Conservation (phyloP, 2,113 vertebrate genomes). For the Dasypus novemcinctus region DNA sequence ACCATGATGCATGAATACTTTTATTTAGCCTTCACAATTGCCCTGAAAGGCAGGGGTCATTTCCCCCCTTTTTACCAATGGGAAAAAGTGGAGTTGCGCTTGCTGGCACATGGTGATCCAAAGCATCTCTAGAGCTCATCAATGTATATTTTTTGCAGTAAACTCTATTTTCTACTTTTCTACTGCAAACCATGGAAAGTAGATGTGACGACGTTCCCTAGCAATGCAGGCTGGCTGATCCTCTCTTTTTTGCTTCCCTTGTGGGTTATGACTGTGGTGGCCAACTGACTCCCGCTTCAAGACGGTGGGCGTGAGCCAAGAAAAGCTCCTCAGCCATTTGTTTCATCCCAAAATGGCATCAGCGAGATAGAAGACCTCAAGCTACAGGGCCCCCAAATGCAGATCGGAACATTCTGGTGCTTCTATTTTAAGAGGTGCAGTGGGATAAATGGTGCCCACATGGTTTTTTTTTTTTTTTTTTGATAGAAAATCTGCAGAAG, state of each 20-base stretch:
- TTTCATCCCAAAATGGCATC: background rate
- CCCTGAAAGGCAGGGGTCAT: background rate
- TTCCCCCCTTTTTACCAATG: background rate
- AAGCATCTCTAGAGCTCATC: background rate
- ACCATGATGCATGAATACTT: background rate
- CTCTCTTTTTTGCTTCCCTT: background rate
- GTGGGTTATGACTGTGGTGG: background rate
- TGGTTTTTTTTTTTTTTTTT: background rate
- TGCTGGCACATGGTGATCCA: background rate
- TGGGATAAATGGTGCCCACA: background rate
- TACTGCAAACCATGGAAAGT: background rate
- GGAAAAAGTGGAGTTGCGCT: background rate
- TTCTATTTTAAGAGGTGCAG: slow-evolving; percentile 48
- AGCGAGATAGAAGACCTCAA: background rate
- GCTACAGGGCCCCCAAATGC: background rate
- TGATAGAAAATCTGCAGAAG: slow-evolving; percentile 41
- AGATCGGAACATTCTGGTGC: background rate
- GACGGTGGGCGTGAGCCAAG: background rate
- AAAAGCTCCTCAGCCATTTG: background rate
- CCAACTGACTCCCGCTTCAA: background rate
- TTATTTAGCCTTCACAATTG: background rate
- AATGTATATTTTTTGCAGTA: background rate
- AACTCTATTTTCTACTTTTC: background rate
- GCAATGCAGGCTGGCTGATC: background rate
- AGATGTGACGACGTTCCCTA: background rate